A percentile compares a stretch with the other conserved stretches of the same genome.
Conservation (phyloP, 2,113 vertebrate species). For the Limnothrissa miodon region DNA sequence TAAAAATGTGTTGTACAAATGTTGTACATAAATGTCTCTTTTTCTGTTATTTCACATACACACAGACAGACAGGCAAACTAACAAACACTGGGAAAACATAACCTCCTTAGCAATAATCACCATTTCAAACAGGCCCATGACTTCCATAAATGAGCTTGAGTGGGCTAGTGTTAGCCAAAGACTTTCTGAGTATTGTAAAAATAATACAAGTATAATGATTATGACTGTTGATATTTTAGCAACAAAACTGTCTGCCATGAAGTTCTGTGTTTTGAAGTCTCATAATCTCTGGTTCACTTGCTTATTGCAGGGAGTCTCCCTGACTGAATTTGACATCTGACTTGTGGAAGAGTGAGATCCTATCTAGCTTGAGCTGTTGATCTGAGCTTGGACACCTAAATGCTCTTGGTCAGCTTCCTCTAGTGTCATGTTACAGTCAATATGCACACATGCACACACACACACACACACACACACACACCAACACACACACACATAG, state of each 20-base stretch:
- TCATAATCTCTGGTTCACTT: neutral
- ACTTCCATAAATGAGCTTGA: too few species aligned
- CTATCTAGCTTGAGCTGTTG: conserved; percentile 44
- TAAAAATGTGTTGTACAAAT: too few species aligned
- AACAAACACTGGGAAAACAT: too few species aligned
- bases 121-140: too few species aligned
- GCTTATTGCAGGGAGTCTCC: neutral
- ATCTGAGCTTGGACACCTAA: conserved; percentile 50
- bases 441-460: conserved; percentile 30
- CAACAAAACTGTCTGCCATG: neutral
- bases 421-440: conserved; percentile 52
- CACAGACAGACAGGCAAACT: too few species aligned
- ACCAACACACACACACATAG: neutral
- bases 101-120: too few species aligned
- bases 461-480: conserved; percentile 17
- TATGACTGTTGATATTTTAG: too few species aligned
- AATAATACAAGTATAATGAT: too few species aligned
- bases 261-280: neutral
- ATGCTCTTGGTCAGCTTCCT: conserved; percentile 18
- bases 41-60: too few species aligned
- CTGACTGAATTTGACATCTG: conserved; percentile 21
- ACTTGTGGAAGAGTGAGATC: conserved; percentile 49
- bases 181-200: too few species aligned
- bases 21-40: too few species aligned
- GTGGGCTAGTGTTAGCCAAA: too few species aligned